Conservation (phyloP, 2,888 invertebrate species). For the Pinctada fucata region DNA sequence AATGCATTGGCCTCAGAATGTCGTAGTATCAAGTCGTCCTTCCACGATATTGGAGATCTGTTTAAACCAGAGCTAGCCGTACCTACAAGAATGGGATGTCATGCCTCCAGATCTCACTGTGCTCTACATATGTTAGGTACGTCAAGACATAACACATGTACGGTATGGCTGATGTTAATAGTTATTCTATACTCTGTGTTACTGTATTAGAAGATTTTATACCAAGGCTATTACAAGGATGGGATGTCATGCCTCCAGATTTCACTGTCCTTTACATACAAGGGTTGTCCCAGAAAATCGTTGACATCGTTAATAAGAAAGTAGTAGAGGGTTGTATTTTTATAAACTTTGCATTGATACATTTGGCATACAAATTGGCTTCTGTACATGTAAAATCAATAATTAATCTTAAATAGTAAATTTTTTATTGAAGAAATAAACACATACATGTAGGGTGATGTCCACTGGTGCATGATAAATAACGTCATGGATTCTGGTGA, state of each 20-base stretch:
- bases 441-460: too few relatives aligned
- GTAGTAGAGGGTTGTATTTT: not conserved
- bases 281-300: not conserved
- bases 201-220: too few relatives aligned
- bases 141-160: conserved; percentile 6
- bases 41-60: conserved; percentile 79
- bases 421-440: too few relatives aligned
- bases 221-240: conserved; percentile 76
- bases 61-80: conserved; percentile 89
- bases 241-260: conserved; percentile 81
- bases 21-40: conserved; percentile 65
- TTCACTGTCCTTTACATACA: conserved; percentile 91
- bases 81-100: conserved; percentile 81
- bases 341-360: too few relatives aligned
- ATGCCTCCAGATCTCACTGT: conserved; percentile 88
- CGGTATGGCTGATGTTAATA: too few relatives aligned
- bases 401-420: too few relatives aligned
- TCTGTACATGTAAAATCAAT: too few relatives aligned
- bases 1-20: conserved; percentile 90
- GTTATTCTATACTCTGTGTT: too few relatives aligned
- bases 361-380: too few relatives aligned
- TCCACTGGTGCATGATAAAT: too few relatives aligned
- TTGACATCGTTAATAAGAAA: not conserved
- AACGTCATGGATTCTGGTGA: too few relatives aligned
- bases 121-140: conserved; percentile 90